Evolutionary conservation across 2,113 vertebrate species (phyloP).

Genomic region (Myrmophylax atrothorax): DNA sequence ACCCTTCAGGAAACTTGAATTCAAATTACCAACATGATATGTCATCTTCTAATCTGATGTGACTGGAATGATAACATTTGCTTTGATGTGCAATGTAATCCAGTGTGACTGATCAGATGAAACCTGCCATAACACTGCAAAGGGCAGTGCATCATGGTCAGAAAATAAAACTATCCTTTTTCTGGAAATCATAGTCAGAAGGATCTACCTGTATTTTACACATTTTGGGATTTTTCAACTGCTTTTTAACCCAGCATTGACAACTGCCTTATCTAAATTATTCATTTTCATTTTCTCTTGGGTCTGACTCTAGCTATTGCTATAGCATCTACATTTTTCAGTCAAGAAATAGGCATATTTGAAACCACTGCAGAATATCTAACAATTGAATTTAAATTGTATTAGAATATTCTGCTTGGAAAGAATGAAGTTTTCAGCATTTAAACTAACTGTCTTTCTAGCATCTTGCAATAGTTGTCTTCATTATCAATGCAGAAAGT

Average conservation of each 20-base stretch:
- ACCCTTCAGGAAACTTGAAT: conserved; percentile 61
- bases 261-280: background rate
- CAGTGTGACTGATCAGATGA: conserved; percentile 51
- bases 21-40: conserved; percentile 52
- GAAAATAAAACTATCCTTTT: conserved; percentile 26
- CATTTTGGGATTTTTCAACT: background rate
- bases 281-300: background rate
- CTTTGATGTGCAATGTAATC: conserved; percentile 47
- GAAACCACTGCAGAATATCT: background rate
- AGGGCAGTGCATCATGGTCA: background rate
- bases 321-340: background rate
- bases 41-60: conserved; percentile 60
- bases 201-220: background rate
- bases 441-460: background rate
- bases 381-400: background rate
- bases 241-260: background rate
- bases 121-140: conserved; percentile 23
- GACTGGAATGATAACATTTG: conserved; percentile 59
- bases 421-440: background rate
- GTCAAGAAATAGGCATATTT: background rate
- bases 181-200: background rate
- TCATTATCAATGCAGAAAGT: background rate
- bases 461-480: background rate
- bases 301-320: background rate
- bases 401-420: background rate